phyloP scores from a whole-genome alignment of 2,113 vertebrate genomes.

The Cheilinus undulatus region DNA sequence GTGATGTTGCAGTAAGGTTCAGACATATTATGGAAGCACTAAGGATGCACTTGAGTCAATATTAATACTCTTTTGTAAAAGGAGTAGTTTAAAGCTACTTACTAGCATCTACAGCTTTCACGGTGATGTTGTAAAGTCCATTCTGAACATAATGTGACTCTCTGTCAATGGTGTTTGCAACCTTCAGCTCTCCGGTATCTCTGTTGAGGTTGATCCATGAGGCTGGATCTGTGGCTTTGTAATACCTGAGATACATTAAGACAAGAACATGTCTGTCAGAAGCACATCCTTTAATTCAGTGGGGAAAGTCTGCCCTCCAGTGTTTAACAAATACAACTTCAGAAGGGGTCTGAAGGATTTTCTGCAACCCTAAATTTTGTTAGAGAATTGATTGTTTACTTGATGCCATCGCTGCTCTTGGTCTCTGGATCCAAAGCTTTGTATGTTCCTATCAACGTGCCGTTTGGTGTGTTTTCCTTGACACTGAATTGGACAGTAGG shows the following conservation, averaged over 20 bases:
- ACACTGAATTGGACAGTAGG: slow-evolving; percentile 73
- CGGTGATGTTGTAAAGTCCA: slow-evolving; percentile 78
- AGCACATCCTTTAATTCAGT: neutral
- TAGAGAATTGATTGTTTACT: slow-evolving; percentile 67
- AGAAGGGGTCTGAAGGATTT: neutral
- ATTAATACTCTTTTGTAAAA: neutral
- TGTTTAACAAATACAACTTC: slow-evolving; percentile 16
- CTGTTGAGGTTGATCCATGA: slow-evolving; percentile 87
- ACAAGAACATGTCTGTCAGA: slow-evolving; percentile 6
- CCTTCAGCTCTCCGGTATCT: slow-evolving; percentile 84
- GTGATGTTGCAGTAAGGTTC: neutral
- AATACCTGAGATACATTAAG: slow-evolving; percentile 84
- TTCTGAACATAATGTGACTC: slow-evolving; percentile 84
- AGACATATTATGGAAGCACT: neutral
- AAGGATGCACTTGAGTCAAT: neutral
- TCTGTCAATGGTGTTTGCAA: slow-evolving; percentile 86
- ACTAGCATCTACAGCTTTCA: slow-evolving; percentile 79
- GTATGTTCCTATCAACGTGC: slow-evolving; percentile 82
- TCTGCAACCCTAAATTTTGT: neutral
- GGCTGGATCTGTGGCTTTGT: slow-evolving; percentile 83
- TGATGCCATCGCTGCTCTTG: slow-evolving; percentile 84
- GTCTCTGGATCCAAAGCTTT: slow-evolving; percentile 88
- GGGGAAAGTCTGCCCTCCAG: slow-evolving; percentile 52
- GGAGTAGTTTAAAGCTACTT: slow-evolving; percentile 24
- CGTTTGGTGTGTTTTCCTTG: slow-evolving; percentile 83